Evolutionary conservation across 1,140 invertebrate species (phyloP).

Genomic region (Drosophila burlai): DNA sequence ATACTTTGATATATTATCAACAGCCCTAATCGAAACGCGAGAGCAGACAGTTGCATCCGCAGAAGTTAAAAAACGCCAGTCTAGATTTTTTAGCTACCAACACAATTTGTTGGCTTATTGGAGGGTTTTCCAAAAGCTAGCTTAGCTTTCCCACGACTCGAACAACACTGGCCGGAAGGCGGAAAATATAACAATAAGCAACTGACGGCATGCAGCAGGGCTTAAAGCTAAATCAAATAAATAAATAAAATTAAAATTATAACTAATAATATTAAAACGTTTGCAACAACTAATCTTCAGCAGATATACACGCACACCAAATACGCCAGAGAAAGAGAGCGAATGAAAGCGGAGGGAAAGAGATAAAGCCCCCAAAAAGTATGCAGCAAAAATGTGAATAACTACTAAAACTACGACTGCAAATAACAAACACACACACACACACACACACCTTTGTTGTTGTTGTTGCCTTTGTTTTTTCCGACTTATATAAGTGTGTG

Average conservation of each 20-base stretch:
- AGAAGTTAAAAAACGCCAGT: background rate
- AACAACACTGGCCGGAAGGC: slow-evolving; percentile 10
- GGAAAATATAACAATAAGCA: slow-evolving; percentile 21
- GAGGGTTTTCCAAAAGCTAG: background rate
- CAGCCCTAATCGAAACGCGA: background rate
- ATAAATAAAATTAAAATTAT: background rate
- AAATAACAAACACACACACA: slow-evolving; percentile 30
- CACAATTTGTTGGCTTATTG: background rate
- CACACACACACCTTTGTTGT: slow-evolving; percentile 26
- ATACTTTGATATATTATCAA: too few species aligned
- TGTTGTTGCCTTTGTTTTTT: slow-evolving; percentile 11
- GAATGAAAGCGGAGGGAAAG: slow-evolving; percentile 2
- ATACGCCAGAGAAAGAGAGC: background rate
- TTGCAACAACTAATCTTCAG: background rate
- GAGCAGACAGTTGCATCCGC: background rate
- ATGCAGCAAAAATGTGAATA: slow-evolving; percentile 56
- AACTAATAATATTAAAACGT: background rate
- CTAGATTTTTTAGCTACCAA: background rate
- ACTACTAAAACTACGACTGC: slow-evolving; percentile 6
- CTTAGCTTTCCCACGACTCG: background rate
- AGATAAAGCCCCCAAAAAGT: slow-evolving; percentile 44
- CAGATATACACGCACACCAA: slow-evolving; percentile 8
- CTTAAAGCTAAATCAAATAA: background rate
- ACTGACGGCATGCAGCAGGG: slow-evolving; percentile 1
- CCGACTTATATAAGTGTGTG: slow-evolving; percentile 45